phyloP scores from a whole-genome alignment of 2,113 vertebrate genomes.

The Nothobranchius kuhntae region DNA sequence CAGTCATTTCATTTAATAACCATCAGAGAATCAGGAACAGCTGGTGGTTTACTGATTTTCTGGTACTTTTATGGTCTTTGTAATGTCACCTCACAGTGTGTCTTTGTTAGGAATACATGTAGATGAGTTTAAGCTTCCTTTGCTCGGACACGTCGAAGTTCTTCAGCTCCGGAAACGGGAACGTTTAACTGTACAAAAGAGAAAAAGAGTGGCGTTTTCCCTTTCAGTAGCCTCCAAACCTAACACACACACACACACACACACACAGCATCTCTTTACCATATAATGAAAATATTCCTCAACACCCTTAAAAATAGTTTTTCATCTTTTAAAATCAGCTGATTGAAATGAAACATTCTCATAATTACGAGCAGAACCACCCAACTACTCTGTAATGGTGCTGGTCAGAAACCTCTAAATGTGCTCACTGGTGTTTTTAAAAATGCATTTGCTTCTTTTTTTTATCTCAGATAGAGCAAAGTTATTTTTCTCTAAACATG shows the following conservation, averaged over 20 bases:
- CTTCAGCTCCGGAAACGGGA: slow-evolving; percentile 8
- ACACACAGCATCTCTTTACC: slow-evolving; percentile 34
- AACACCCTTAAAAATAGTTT: slow-evolving; percentile 28
- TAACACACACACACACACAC: slow-evolving; percentile 47
- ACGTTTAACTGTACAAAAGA: slow-evolving; percentile 21
- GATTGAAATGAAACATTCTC: slow-evolving; percentile 15
- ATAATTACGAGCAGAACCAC: not conserved
- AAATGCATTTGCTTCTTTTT: not conserved
- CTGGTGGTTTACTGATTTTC: slow-evolving; percentile 3
- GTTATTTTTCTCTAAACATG: not conserved
- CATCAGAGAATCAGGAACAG: slow-evolving; percentile 28
- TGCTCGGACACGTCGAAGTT: slow-evolving; percentile 19
- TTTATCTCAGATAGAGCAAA: slow-evolving; percentile 6
- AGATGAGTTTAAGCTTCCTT: slow-evolving; percentile 2
- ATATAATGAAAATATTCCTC: slow-evolving; percentile 39
- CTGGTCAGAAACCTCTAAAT: no score
- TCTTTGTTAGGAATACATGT: slow-evolving; percentile 3
- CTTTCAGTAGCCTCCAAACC: slow-evolving; percentile 56
- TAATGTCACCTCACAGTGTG: slow-evolving; percentile 13
- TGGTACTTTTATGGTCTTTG: slow-evolving; percentile 19
- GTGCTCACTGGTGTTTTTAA: not conserved
- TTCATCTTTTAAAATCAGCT: not conserved
- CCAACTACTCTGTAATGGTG: no score
- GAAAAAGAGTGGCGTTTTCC: slow-evolving; percentile 60
- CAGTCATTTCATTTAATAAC: slow-evolving; percentile 26